phyloP scores from a whole-genome alignment of 2,797 vertebrate genomes.

The Peromyscus nudipes region DNA sequence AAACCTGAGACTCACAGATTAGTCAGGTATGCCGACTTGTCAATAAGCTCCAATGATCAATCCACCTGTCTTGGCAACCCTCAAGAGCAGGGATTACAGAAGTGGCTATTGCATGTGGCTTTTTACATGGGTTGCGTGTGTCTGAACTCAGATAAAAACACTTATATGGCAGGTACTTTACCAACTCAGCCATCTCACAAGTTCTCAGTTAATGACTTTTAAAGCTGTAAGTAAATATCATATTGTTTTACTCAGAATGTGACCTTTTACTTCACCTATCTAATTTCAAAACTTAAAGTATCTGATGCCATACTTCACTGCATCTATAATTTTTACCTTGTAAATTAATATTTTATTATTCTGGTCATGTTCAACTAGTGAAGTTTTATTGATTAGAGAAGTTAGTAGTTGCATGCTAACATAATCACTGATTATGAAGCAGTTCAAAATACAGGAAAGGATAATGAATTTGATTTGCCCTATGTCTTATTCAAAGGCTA shows the following conservation, averaged over 20 bases:
- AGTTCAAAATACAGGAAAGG: constrained; percentile 15
- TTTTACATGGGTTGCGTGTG: background rate
- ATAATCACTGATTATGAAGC: background rate
- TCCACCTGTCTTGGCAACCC: background rate
- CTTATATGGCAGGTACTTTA: background rate
- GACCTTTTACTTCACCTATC: background rate
- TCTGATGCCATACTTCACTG: background rate
- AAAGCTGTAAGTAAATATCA: background rate
- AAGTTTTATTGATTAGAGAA: background rate
- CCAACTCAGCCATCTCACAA: too few relatives aligned
- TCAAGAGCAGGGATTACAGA: background rate
- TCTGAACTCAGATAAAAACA: background rate
- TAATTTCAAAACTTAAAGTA: constrained; percentile 30
- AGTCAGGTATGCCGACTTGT: background rate
- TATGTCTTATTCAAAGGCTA: background rate
- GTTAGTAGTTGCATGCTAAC: background rate
- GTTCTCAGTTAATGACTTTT: background rate
- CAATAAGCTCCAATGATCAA: background rate
- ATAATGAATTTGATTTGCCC: background rate
- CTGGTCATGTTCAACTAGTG: background rate
- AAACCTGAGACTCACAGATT: background rate
- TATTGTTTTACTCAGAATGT: background rate
- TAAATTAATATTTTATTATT: background rate
- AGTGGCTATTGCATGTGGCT: too few relatives aligned
- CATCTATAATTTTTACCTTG: background rate